Evolutionary conservation across 1,140 invertebrate species (phyloP), one percentile per base, ranked within the genome.

Genomic region (Bombus terrestris): DNA sequence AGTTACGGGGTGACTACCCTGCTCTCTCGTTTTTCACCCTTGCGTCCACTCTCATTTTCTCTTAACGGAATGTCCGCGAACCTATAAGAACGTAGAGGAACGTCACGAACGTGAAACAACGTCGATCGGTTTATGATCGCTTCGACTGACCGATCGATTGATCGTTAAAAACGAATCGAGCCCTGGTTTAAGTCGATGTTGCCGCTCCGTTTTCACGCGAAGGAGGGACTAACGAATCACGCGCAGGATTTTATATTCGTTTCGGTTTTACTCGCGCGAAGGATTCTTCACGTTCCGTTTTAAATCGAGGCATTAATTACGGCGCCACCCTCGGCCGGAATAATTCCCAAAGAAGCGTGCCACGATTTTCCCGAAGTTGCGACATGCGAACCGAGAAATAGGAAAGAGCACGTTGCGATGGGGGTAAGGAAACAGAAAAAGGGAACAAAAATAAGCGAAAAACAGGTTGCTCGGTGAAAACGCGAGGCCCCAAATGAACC

Each of bases 1-100:
- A 87, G 86, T 90, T 91, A 86, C 79, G 57, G 83, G 88, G 79
- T 75, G 89, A 86, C 90, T 80, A 82, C 86, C 78, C 68, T 74
- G 37, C 18, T 62, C 77, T 43, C 72, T 77, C 57, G 32, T 64
- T 47, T 62, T 62, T 79, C 62, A 6, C 41, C 41, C 72, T 62
- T 22, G 28, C 71, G 76, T 85, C 77, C 77, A 80, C 22, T 68
- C 57, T 57, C 78, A 22, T 85, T 71, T 81, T 68, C n/a, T 15
- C 12, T 62, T 41, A 28, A 35, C 43, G 59, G 59, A 68, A 53
- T 53, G 32, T n/a, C 43, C 4, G 41, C n/a, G 81, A 74, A 2
- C 57, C 18, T n/a, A 12, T 32, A 15, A 37, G 25, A 53, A 53
- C 47, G 35, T 41, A 8, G 25, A 64, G 35, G 18, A 37, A 37